Evolutionary conservation across 2,113 vertebrate species (phyloP), one percentile per base, ranked within the genome.

Genomic region (Cranoglanis bouderius): DNA sequence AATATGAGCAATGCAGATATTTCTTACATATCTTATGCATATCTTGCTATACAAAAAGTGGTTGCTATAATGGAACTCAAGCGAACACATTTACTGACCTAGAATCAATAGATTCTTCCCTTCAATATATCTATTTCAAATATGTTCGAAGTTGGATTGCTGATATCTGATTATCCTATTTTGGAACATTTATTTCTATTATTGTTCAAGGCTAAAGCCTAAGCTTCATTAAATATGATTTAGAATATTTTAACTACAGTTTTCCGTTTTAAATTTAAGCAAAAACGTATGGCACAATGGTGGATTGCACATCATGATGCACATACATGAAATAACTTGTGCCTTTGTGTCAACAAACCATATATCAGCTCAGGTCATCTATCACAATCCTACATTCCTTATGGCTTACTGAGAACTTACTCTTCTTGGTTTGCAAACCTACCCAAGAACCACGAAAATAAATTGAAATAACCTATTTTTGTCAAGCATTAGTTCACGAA

Each of bases 271-370:
- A 55, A 70, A 82, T 75, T 63, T 86, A 84, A 81, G 57, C 65
- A 87, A 32, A 67, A 29, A n/a, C 21, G 32, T 38, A 55, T 75
- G 43, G 8, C 29, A 53, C 29, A 84, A 51, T 59, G 19, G 46
- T 38, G 21, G 40, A 74, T 67, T 82, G 67, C 82, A 89, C 84
- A 85, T 82, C 63, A 82, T 70, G n/a, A 32, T 84, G 75, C 81
- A 87, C 61, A 89, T 88, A 88, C 80, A 88, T 93, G 92, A 92
- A 94, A 92, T 93, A 92, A 92, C 93, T 92, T 92, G 88, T 90
- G 85, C 87, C 75, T 88, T 65, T 88, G 92, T 93, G 93, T 95
- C 92, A 95, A 95, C 94, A 95, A 94, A 94, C 93, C 92, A 93
- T 95, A 95, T 94, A 94, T 94, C 93, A 94, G 88, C 40, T 80